Base-by-base conservation (phyloP, 2,113 vertebrate species). In the Oceanodroma tethys region DNA sequence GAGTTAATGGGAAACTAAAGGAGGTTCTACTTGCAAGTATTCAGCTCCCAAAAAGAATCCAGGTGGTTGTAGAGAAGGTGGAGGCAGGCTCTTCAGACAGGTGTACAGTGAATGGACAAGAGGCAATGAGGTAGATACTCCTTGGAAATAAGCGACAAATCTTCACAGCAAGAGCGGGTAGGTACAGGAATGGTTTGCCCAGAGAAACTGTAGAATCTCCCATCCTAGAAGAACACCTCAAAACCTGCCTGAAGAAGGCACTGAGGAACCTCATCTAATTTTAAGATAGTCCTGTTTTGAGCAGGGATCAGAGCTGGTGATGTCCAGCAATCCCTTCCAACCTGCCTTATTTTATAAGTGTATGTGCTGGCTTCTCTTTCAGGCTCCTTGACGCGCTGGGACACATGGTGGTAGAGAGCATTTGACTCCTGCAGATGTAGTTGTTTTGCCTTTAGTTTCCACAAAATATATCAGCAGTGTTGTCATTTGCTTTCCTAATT, bases 131-230 rank as follows among this genome's bases (percentile, higher is more conserved):
- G 58, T 38, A 56, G 16, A 13, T 40, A n/a, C 23, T 55, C 10
- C 6, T 9, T 58, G 50, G 20, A 48, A 73, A 72, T 58, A n/a
- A 10, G 30, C n/a, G 12, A 56, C 42, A 36, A 27, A 48, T 42
- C 29, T 50, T 66, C 36, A 42, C 52, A 43, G 30, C 0, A 0
- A 30, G n/a, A 42, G 48, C 2, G 0, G 27, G 3, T 52, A 52
- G 23, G 10, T 50, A 34, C 15, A 32, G 18, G 38, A 34, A 27
- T 36, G 27, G 12, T 67, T 21, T 16, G 8, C 14, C 20, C 22
- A 36, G 59, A 59, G 32, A 82, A 48, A 38, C 43, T 36, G 6
- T 32, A 59, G 47, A 60, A 68, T 68, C 29, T 60, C 38, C 23
- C 16, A 40, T 47, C 38, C 47, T 76, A 32, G 45, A 74, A 45